Conservation (phyloP, 2,113 vertebrate genomes). For the Melanocharis versteri region DNA sequence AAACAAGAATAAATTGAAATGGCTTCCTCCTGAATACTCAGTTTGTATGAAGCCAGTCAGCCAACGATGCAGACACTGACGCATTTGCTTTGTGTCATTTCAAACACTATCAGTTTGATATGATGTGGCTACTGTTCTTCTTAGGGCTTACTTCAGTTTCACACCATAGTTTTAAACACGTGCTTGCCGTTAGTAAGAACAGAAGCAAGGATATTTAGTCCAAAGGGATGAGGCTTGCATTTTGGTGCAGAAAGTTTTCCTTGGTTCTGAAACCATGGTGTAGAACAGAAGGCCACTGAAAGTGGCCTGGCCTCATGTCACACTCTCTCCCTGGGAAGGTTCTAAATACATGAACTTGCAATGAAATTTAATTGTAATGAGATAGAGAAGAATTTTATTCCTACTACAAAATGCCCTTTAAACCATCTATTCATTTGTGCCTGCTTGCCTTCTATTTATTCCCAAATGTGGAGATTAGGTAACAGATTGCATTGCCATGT, state of each 20-base stretch:
- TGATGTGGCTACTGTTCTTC: not conserved
- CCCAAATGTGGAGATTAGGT: not conserved
- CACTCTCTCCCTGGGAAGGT: not conserved
- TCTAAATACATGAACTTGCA: not conserved
- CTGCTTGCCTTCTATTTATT: not conserved
- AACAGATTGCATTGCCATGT: not conserved
- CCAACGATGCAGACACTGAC: rapidly evolving
- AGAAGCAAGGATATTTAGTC: not conserved
- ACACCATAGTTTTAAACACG: not conserved
- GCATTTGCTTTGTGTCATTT: not conserved
- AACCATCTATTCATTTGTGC: not conserved
- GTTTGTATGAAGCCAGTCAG: not conserved
- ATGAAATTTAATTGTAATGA: not conserved
- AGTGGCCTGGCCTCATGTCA: not conserved
- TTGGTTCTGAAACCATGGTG: not conserved
- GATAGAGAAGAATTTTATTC: not conserved
- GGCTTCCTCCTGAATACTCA: not conserved
- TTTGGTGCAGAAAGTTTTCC: not conserved
- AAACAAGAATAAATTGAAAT: not conserved
- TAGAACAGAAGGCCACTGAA: not conserved
- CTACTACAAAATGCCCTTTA: not conserved
- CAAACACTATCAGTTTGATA: not conserved
- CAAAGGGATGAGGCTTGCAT: not conserved
- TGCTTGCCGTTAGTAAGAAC: not conserved
- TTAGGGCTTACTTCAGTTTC: not conserved